Evolutionary conservation across 1,140 invertebrate species (phyloP).

Genomic region (Brachionus angularis): DNA sequence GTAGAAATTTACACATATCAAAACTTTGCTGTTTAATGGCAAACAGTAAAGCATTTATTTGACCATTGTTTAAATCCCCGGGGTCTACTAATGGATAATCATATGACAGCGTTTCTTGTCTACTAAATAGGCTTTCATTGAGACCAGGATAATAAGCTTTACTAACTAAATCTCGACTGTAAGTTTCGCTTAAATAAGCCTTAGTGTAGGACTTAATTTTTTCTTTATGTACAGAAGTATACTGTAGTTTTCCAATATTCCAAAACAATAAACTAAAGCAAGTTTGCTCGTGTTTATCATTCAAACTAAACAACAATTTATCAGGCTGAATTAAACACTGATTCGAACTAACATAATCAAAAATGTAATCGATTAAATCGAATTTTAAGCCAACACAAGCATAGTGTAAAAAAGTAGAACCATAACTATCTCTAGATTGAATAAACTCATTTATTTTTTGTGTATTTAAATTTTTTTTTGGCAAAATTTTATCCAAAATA

Average conservation of each 20-base stretch:
- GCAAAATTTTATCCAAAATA: constrained; percentile 32
- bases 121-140: too few species aligned
- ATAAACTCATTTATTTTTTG: too few species aligned
- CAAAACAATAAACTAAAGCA: background rate
- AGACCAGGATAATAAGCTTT: constrained; percentile 12
- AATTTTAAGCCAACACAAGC: constrained; percentile 8
- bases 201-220: constrained; percentile 3
- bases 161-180: background rate
- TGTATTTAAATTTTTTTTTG: background rate
- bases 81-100: background rate
- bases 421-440: background rate
- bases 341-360: background rate
- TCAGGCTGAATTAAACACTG: background rate
- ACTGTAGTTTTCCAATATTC: background rate
- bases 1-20: constrained; percentile 29
- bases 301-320: background rate
- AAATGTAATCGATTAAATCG: background rate
- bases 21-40: constrained; percentile 24
- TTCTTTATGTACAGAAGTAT: background rate
- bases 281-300: background rate
- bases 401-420: constrained; percentile 6
- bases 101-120: too few species aligned
- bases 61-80: background rate
- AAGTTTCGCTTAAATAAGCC: background rate
- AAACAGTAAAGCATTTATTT: constrained; percentile 4